Evolutionary conservation across 2,888 invertebrate genomes (phyloP).

Genomic region (Drosophila helvetica): DNA sequence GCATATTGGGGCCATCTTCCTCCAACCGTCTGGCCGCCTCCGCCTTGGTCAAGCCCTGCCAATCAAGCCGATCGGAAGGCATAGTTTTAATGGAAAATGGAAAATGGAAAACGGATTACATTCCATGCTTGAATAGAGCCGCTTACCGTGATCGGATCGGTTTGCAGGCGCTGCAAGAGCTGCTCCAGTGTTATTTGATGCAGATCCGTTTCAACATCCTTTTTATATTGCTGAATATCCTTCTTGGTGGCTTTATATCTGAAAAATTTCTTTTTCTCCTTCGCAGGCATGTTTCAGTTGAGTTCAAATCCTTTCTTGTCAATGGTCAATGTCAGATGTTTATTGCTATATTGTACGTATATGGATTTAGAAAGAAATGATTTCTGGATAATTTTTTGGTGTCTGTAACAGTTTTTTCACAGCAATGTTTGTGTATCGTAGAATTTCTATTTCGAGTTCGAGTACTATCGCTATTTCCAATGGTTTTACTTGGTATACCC

Average conservation of each 20-base stretch:
- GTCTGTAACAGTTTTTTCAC: not conserved
- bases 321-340: not conserved
- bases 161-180: not conserved
- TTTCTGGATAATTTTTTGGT: not conserved
- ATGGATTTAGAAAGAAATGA: not conserved
- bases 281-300: not conserved
- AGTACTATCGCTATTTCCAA: no score
- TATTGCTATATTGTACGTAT: not conserved
- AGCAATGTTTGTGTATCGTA: not conserved
- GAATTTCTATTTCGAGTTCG: no score
- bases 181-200: not conserved
- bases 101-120: no score
- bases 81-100: no score
- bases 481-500: no score
- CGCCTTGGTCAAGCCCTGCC: not conserved
- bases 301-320: not conserved
- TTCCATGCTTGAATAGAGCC: no score
- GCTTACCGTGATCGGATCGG: not conserved
- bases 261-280: not conserved
- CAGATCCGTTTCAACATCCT: not conserved
- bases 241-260: not conserved
- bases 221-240: not conserved
- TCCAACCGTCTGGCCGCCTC: not conserved
- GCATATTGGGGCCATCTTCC: slow-evolving; percentile 3
- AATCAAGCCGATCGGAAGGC: not conserved